Evolutionary conservation across 2,797 vertebrate species (phyloP).

Genomic region (Morelia viridis): DNA sequence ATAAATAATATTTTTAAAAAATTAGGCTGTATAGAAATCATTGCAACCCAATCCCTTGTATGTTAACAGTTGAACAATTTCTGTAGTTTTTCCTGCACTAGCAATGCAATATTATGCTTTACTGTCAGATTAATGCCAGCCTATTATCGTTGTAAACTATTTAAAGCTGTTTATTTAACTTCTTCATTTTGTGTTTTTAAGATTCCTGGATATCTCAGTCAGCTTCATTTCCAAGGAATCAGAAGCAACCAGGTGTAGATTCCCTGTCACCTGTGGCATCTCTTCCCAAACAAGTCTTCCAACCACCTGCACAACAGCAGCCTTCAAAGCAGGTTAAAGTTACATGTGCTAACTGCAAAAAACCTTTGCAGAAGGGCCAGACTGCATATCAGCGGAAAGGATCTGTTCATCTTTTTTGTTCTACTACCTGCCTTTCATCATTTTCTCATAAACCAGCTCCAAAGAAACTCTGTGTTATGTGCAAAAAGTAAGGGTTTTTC

Average conservation of each 20-base stretch:
- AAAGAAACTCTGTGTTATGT: constrained; percentile 99
- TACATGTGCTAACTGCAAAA: constrained; percentile 98
- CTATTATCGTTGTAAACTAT: background rate
- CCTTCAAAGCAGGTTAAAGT: constrained; percentile 95
- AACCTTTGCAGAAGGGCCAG: constrained; percentile 97
- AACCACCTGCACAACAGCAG: constrained; percentile 84
- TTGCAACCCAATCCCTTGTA: background rate
- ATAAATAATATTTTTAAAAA: background rate
- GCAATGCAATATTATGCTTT: background rate
- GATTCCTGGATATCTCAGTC: constrained; percentile 99
- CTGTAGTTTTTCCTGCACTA: background rate
- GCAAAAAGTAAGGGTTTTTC: constrained; percentile 89
- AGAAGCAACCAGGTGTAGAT: constrained; percentile 93
- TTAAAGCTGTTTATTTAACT: constrained; percentile 17
- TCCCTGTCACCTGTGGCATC: constrained; percentile 89
- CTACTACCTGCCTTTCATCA: constrained; percentile 94
- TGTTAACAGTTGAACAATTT: background rate
- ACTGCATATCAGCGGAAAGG: constrained; percentile 98
- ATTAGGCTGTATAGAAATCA: background rate
- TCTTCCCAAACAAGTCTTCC: constrained; percentile 92
- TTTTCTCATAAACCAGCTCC: constrained; percentile 98
- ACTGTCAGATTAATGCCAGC: background rate
- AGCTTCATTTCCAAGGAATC: constrained; percentile 94
- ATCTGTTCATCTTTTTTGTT: constrained; percentile 97
- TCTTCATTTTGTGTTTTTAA: constrained; percentile 69